These are phyloP conservation scores for Hymenochirus boettgeri DNA, from an alignment of 2,113 vertebrate species.

Conservation along the genomic window DNA sequence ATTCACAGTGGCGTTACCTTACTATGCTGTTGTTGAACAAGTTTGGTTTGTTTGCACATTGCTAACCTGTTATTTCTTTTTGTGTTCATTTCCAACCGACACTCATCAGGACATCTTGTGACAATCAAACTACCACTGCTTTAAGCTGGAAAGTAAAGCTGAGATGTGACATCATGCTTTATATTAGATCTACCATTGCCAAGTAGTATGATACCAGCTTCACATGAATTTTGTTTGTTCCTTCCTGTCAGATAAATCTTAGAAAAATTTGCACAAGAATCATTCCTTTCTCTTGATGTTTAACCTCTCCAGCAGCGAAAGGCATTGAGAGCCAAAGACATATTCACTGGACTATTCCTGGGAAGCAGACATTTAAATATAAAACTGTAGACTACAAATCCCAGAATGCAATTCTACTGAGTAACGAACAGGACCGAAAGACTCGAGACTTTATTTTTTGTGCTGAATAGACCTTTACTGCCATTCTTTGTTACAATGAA, in stretches of 20 bases:
- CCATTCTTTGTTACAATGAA: constrained; percentile 22
- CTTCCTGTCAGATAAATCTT: constrained; percentile 16
- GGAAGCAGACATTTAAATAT: constrained; percentile 4
- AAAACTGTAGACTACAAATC: neutral
- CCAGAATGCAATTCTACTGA: constrained; percentile 16
- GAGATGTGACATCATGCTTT: constrained; percentile 21
- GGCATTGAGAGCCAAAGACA: constrained; percentile 38
- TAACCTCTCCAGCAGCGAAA: constrained; percentile 40
- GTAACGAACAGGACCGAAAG: neutral
- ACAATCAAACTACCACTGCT: constrained; percentile 36
- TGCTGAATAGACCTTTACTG: constrained; percentile 13
- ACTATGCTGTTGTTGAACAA: neutral
- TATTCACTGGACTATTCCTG: constrained; percentile 24
- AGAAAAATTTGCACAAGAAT: constrained; percentile 33
- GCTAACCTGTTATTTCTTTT: neutral
- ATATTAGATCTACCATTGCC: constrained; percentile 28
- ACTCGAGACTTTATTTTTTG: constrained; percentile 4
- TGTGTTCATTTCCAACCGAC: constrained; percentile 6
- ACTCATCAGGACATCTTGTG: constrained; percentile 33
- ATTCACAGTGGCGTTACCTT: too few relatives aligned
- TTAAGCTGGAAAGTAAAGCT: constrained; percentile 22
- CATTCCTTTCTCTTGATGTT: constrained; percentile 38
- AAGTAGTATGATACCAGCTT: constrained; percentile 15
- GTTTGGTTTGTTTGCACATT: neutral
- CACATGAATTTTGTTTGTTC: constrained; percentile 20